Evolutionary conservation across 2,113 vertebrate species (phyloP).

Genomic region (Chlorocebus sabaeus): DNA sequence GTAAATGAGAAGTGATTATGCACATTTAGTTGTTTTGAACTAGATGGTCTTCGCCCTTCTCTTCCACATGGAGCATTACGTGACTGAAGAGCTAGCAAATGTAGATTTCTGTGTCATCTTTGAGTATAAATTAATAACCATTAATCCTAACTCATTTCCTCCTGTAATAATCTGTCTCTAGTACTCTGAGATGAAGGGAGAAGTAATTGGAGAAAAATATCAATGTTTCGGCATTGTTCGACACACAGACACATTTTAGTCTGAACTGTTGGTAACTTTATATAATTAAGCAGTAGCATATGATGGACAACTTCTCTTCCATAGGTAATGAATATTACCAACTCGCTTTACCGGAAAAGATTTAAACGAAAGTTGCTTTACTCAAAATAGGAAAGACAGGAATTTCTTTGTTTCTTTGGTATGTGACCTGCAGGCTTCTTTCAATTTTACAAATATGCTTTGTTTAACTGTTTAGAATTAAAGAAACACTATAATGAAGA

Average conservation of each 20-base stretch:
- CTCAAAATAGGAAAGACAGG: not conserved
- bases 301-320: not conserved
- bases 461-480: not conserved
- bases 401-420: not conserved
- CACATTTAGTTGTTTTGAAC: not conserved
- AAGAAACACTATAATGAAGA: not conserved
- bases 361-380: not conserved
- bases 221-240: not conserved
- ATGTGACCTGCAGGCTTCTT: not conserved
- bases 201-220: not conserved
- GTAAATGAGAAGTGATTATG: not conserved
- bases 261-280: not conserved
- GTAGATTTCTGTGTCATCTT: not conserved
- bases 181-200: not conserved
- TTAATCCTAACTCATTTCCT: not conserved
- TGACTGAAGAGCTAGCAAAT: not conserved
- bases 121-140: not conserved
- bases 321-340: not conserved
- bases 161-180: not conserved
- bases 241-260: not conserved
- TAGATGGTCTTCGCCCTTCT: not conserved
- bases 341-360: not conserved
- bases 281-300: not conserved
- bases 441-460: slow-evolving; percentile 20
- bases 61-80: not conserved